Conservation (phyloP, 2,113 vertebrate genomes). For the Scolopax mira region DNA sequence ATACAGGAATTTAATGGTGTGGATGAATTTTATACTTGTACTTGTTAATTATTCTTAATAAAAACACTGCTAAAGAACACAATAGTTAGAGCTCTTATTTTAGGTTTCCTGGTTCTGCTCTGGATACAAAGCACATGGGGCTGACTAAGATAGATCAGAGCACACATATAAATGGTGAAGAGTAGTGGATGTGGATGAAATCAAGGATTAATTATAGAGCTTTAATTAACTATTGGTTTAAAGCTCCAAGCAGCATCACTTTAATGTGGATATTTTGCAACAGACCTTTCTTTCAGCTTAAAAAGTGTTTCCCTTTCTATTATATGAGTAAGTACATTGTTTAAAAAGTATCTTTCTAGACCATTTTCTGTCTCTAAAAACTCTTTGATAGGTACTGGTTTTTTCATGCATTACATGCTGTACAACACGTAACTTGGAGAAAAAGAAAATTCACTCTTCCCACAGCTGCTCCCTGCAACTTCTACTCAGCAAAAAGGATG, state of each 20-base stretch:
- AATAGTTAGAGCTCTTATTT: neutral
- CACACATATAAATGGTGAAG: neutral
- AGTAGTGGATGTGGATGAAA: neutral
- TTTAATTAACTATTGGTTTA: neutral
- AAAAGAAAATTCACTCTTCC: neutral
- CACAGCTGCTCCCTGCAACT: neutral
- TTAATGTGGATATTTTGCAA: neutral
- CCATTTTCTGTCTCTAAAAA: neutral
- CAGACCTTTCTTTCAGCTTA: neutral
- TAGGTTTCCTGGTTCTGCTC: neutral
- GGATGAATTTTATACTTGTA: neutral
- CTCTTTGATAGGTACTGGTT: neutral
- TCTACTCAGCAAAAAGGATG: neutral
- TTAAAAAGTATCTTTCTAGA: neutral
- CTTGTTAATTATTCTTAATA: neutral
- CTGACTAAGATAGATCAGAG: neutral
- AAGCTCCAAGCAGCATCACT: neutral
- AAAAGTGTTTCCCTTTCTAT: neutral
- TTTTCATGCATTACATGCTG: too few species aligned
- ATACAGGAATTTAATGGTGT: neutral
- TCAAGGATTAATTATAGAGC: neutral
- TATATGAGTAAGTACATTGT: neutral
- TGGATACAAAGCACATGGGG: neutral
- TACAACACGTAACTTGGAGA: fast-evolving
- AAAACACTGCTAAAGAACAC: neutral